These are phyloP conservation scores for Chalcis sispes DNA, from an alignment of 2,888 invertebrate genomes.

Conservation along the genomic window DNA sequence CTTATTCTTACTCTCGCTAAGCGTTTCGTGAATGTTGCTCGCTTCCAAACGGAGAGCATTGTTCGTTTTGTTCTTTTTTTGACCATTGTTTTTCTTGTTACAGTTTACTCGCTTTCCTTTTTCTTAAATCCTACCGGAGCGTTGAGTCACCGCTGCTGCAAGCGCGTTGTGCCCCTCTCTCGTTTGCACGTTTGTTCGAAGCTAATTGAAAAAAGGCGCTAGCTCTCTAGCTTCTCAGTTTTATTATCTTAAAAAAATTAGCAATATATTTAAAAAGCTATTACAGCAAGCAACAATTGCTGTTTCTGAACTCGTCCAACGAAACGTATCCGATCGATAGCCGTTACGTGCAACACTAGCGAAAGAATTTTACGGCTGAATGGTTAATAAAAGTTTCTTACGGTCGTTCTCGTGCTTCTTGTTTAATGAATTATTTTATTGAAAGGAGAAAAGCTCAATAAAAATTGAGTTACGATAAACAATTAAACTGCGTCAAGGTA, in stretches of 20 bases:
- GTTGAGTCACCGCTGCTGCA: too few relatives aligned
- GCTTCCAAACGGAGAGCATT: constrained; percentile 54
- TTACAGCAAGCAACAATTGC: constrained; percentile 36
- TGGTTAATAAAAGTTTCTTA: constrained; percentile 41
- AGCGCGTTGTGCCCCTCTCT: constrained; percentile 35
- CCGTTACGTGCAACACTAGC: background rate
- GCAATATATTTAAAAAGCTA: constrained; percentile 52
- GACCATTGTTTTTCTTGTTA: constrained; percentile 39
- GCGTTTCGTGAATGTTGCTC: constrained; percentile 66
- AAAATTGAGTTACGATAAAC: constrained; percentile 19
- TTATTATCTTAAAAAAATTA: constrained; percentile 52
- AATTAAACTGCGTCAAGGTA: background rate
- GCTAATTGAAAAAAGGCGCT: constrained; percentile 71
- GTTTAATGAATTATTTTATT: constrained; percentile 36
- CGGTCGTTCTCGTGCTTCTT: background rate
- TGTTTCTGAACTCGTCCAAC: background rate
- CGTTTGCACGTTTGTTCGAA: constrained; percentile 70
- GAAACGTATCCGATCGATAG: constrained; percentile 39
- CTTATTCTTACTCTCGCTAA: too few relatives aligned
- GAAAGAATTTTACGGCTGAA: constrained; percentile 32
- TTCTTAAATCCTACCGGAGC: constrained; percentile 48
- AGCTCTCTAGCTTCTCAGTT: constrained; percentile 58
- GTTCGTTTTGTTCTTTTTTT: background rate
- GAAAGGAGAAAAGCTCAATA: background rate
- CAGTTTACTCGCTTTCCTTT: constrained; percentile 43